Conservation (phyloP, 2,113 vertebrate genomes). For the Eulacestoma nigropectus region DNA sequence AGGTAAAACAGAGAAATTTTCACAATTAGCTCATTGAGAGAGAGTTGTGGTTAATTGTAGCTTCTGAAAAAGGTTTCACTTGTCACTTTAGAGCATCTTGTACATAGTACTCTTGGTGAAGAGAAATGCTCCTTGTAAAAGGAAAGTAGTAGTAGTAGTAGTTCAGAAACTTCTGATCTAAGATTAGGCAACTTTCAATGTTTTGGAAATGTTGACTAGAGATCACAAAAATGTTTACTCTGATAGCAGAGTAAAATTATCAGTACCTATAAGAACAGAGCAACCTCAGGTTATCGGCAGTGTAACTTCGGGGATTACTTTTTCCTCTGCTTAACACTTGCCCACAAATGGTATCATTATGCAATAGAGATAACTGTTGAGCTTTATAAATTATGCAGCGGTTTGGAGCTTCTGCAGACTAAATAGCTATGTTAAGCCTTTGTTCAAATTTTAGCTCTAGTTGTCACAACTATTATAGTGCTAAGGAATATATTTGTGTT, state of each 20-base stretch:
- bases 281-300: background rate
- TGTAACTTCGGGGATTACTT: background rate
- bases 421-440: background rate
- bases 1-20: slow-evolving; percentile 69
- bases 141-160: background rate
- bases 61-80: background rate
- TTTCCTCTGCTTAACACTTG: background rate
- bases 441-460: background rate
- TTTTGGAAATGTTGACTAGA: background rate
- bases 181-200: background rate
- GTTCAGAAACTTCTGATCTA: background rate
- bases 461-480: background rate
- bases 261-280: background rate
- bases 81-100: background rate
- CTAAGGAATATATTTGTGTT: background rate
- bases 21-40: background rate
- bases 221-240: background rate
- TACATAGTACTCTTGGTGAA: background rate
- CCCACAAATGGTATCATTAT: fast-evolving
- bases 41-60: background rate
- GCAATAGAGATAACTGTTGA: background rate
- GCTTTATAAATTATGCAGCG: background rate
- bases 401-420: background rate
- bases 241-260: background rate
- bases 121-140: background rate